phyloP scores from a whole-genome alignment of 1,140 invertebrate species.

The Piezodorus guildinii region DNA sequence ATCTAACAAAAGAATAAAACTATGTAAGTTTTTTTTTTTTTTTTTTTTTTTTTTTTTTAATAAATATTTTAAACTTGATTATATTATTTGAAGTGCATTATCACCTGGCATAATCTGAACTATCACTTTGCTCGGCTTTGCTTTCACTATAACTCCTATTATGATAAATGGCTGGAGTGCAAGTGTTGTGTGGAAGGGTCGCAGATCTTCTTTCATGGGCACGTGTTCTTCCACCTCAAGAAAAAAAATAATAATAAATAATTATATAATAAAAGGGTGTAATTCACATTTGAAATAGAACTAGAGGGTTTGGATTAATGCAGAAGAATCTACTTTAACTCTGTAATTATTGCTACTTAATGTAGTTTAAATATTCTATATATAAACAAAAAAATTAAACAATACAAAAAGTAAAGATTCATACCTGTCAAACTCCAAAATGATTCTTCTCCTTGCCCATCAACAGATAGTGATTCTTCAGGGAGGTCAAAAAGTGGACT shows the following conservation, averaged over 20 bases:
- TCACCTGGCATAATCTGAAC: conserved; percentile 16
- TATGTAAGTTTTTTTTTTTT: no score
- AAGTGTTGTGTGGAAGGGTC: conserved; percentile 27
- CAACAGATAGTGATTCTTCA: conserved; percentile 10
- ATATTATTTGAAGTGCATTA: no score
- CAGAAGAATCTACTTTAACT: no score
- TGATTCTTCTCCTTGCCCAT: conserved; percentile 17
- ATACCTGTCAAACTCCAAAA: conserved; percentile 19
- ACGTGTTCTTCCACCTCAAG: conserved; percentile 21
- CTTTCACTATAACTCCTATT: conserved; percentile 32
- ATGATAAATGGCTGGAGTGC: conserved; percentile 25
- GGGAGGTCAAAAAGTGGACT: conserved; percentile 22
- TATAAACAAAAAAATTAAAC: no score
- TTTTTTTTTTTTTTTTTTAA: no score
- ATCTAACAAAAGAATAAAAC: no score
- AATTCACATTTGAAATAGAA: no score
- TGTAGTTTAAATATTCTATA: background rate
- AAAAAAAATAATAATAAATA: background rate
- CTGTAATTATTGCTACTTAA: no score
- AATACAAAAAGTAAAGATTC: no score
- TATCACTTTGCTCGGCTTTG: conserved; percentile 29
- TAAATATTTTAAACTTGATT: no score
- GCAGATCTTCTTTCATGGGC: conserved; percentile 26
- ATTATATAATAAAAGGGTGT: no score
- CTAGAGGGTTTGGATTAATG: no score